Evolutionary conservation across 2,888 invertebrate species (phyloP).

Genomic region (Ophion obscuratus): DNA sequence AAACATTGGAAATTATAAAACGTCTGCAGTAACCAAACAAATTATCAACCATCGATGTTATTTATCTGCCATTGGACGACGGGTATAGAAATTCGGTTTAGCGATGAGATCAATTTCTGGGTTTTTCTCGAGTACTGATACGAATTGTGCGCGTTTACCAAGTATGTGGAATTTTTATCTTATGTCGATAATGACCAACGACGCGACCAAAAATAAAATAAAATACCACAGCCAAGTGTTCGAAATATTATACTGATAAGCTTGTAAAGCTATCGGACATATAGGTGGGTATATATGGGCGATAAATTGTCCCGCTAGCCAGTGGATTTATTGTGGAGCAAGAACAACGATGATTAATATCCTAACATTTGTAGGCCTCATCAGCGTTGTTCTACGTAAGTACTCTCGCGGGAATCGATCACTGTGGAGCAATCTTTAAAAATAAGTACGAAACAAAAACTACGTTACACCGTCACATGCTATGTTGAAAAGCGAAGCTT

Average conservation of each 20-base stretch:
- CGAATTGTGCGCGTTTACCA: neutral
- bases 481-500: too few species aligned
- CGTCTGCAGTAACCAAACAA: too few species aligned
- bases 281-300: conserved; percentile 19
- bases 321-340: conserved; percentile 17
- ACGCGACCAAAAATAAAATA: conserved; percentile 1
- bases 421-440: neutral
- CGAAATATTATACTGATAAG: conserved; percentile 49
- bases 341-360: conserved; percentile 68
- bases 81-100: neutral
- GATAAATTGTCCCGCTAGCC: conserved; percentile 5
- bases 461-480: neutral
- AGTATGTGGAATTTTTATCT: neutral
- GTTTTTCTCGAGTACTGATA: conserved; percentile 1
- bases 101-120: neutral
- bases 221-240: neutral
- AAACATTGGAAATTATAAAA: too few species aligned
- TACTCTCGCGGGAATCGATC: neutral
- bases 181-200: neutral
- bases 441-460: neutral
- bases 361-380: conserved; percentile 38
- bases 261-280: neutral
- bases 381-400: conserved; percentile 52
- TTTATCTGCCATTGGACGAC: too few species aligned
- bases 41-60: too few species aligned